These are phyloP conservation scores for Okamejei kenojei DNA, from an alignment of 2,797 vertebrate genomes.

Conservation along the genomic window DNA sequence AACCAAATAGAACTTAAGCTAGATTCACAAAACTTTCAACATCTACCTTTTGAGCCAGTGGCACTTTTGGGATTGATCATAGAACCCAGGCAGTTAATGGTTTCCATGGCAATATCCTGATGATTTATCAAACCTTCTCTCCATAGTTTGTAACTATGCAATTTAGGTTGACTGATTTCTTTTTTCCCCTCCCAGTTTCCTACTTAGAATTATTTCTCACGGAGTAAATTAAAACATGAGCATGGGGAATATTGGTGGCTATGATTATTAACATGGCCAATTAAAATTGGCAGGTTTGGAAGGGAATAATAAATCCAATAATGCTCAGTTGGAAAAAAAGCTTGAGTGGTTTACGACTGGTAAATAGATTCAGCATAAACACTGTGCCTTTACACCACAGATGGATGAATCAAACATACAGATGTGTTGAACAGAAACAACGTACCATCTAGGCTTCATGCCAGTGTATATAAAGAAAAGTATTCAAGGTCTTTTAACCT, in stretches of 20 bases:
- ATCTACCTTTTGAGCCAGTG: neutral
- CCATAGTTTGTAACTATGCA: neutral
- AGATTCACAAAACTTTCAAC: constrained; percentile 35
- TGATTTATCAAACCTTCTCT: constrained; percentile 11
- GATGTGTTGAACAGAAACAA: neutral
- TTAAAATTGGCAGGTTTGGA: neutral
- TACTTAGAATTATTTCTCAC: neutral
- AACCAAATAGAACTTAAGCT: constrained; percentile 20
- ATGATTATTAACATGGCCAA: neutral
- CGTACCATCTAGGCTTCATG: neutral
- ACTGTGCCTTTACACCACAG: neutral
- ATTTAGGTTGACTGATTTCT: neutral
- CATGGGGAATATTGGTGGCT: neutral
- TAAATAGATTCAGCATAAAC: neutral
- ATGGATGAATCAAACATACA: neutral
- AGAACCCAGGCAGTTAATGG: constrained; percentile 23
- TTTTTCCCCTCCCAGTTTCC: neutral
- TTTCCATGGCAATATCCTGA: constrained; percentile 29
- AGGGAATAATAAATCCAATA: constrained; percentile 14
- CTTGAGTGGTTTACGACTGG: neutral
- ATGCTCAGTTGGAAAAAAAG: neutral
- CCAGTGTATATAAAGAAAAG: neutral
- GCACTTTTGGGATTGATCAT: constrained; percentile 22
- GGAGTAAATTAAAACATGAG: constrained; percentile 3
- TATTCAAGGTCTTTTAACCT: neutral